These are phyloP conservation scores for Thereva unica DNA, from an alignment of 2,888 invertebrate genomes.

Conservation along the genomic window DNA sequence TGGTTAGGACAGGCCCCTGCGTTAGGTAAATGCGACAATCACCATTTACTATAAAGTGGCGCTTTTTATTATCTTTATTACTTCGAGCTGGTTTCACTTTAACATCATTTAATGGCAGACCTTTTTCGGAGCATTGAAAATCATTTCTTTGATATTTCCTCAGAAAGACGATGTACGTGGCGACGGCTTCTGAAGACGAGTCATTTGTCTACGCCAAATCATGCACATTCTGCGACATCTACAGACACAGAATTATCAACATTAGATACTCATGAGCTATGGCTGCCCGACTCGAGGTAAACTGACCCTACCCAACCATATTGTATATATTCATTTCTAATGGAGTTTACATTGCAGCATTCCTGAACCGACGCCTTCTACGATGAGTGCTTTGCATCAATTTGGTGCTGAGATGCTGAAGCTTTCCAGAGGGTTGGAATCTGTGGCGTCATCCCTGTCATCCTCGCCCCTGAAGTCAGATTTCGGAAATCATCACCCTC, in stretches of 20 bases:
- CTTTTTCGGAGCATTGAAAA: too few species aligned
- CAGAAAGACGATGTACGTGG: constrained; percentile 81
- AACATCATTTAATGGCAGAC: too few species aligned
- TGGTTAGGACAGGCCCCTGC: constrained; percentile 68
- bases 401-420: constrained; percentile 87
- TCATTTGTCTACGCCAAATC: constrained; percentile 64
- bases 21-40: constrained; percentile 58
- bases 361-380: constrained; percentile 77
- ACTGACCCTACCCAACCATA: background rate
- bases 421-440: constrained; percentile 78
- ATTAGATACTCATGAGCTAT: constrained; percentile 80
- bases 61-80: background rate
- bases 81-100: background rate
- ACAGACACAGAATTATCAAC: constrained; percentile 85
- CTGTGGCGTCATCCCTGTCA: constrained; percentile 61
- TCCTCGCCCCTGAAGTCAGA: constrained; percentile 13
- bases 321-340: background rate
- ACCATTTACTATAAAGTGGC: constrained; percentile 2
- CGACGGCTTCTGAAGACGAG: constrained; percentile 66
- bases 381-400: constrained; percentile 83
- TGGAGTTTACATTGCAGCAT: constrained; percentile 49
- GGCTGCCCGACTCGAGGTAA: constrained; percentile 73
- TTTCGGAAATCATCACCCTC: constrained; percentile 8
- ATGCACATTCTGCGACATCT: constrained; percentile 72
- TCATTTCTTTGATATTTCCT: constrained; percentile 27